Base-by-base conservation (phyloP, 2,113 vertebrate genomes). In the Theropithecus gelada region DNA sequence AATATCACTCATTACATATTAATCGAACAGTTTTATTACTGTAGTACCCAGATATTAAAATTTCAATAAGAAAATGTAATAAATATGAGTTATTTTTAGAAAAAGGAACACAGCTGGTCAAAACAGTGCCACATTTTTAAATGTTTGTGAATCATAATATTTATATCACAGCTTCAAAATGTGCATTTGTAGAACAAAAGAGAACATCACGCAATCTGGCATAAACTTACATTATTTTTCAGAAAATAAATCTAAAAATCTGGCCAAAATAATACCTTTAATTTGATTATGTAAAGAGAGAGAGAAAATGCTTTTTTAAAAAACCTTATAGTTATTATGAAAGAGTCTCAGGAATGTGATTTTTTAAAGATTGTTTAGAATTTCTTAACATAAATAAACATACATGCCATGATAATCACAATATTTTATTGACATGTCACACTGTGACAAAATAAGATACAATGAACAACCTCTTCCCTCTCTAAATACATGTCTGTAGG, bases 11-110 rank as follows among this genome's bases (percentile, higher is more conserved):
- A 95, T 98, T 98, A 98, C 90, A 94, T 96, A 97, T 94, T 98
- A 98, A 98, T 92, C 80, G 89, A 97, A 95, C 94, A 98, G 93
- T 96, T 98, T 99, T 98, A 98, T 98, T 98, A 98, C 93, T 96
- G 87, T 92, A 95, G 92, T 98, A 98, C 82, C 57, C 90, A 97
- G 97, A 98, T 98, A 98, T 98, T 98, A 98, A 86, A 92, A 93
- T 75, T 98, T 93, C 83, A 98, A 98, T 98, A 98, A 97, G 97
- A 97, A 93, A 91, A 98, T 22, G 25, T 97, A 97, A 98, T 98
- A 98, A 98, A 98, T 96, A 35, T 95, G 97, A 98, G 92, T 97
- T 98, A 98, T 99, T 98, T 98, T 96, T 93, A 97, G 97, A 91
- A 92, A 97, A 94, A 98, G 75, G 96, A 97, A 14, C 96, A 96